Conservation (phyloP, 1,140 invertebrate genomes). For the Chironomus tepperi region DNA sequence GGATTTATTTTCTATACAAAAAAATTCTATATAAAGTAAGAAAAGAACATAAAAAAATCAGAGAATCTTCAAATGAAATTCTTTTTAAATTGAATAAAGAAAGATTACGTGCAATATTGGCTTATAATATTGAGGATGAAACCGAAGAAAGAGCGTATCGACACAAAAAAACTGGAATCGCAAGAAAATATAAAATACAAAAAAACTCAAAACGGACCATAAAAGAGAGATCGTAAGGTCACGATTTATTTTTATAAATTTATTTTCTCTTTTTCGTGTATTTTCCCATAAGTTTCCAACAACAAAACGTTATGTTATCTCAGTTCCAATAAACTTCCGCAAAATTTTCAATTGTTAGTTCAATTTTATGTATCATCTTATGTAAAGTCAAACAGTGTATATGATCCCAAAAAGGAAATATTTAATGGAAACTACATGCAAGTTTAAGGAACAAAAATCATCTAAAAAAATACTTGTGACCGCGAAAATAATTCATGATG, state of each 20-base stretch:
- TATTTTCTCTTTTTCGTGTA: slow-evolving; percentile 15
- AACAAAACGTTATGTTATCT: slow-evolving; percentile 8
- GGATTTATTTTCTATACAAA: too few species aligned
- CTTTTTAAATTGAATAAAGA: slow-evolving; percentile 3
- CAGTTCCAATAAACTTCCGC: slow-evolving; percentile 18
- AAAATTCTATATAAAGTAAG: neutral
- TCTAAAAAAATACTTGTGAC: too few species aligned
- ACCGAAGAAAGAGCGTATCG: slow-evolving; percentile 11
- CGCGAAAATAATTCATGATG: too few species aligned
- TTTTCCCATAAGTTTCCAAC: neutral
- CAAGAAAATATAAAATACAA: slow-evolving; percentile 1
- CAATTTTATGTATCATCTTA: too few species aligned
- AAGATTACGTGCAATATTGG: slow-evolving; percentile 13
- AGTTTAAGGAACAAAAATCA: too few species aligned
- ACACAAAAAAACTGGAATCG: slow-evolving; percentile 21
- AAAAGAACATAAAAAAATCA: slow-evolving; percentile 12
- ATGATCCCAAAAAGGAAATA: too few species aligned
- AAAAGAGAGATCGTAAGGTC: slow-evolving; percentile 21
- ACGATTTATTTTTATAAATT: slow-evolving; percentile 24
- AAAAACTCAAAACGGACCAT: slow-evolving; percentile 15
- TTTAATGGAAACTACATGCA: too few species aligned
- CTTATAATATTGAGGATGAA: slow-evolving; percentile 5
- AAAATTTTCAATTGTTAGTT: slow-evolving; percentile 16
- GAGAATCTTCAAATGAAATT: neutral
- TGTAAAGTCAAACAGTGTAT: too few species aligned